Percentiles rank a stretch among this genome's conserved stretches.
These are phyloP conservation scores for Octomys mimax DNA, from an alignment of 2,797 vertebrate genomes.

Conservation along the genomic window DNA sequence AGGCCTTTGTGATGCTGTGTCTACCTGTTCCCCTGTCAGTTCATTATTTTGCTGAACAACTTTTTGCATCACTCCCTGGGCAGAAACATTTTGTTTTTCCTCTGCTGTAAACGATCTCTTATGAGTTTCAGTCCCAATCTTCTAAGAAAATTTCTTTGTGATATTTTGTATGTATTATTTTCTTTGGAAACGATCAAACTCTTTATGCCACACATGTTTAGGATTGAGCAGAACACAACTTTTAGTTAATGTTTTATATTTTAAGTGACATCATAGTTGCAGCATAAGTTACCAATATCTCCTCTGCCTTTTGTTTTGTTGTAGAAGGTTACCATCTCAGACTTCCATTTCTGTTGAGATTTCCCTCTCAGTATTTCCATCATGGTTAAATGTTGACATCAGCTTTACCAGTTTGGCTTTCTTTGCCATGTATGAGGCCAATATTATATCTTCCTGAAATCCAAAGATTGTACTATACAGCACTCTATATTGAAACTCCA, in stretches of 20 bases:
- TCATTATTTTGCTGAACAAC: background rate
- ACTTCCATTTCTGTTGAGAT: background rate
- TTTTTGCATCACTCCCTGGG: background rate
- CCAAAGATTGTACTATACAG: background rate
- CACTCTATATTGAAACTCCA: background rate
- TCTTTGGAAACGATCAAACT: background rate
- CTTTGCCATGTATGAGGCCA: background rate
- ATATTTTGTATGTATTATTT: background rate
- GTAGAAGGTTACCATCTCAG: background rate
- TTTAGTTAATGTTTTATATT: background rate
- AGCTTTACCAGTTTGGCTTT: background rate
- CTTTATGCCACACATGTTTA: background rate
- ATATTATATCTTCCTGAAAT: background rate
- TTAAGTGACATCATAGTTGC: background rate
- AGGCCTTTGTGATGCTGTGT: background rate
- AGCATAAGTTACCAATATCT: background rate
- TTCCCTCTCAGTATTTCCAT: background rate
- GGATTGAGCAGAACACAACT: background rate
- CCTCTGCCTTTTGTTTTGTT: background rate
- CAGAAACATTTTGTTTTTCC: background rate
- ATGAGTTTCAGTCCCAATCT: background rate
- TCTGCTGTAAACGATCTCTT: background rate
- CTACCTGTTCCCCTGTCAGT: background rate
- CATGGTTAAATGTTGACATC: background rate
- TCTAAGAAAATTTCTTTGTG: background rate